phyloP scores from a whole-genome alignment of 1,140 invertebrate species.

The Brachionus paranguensis region DNA sequence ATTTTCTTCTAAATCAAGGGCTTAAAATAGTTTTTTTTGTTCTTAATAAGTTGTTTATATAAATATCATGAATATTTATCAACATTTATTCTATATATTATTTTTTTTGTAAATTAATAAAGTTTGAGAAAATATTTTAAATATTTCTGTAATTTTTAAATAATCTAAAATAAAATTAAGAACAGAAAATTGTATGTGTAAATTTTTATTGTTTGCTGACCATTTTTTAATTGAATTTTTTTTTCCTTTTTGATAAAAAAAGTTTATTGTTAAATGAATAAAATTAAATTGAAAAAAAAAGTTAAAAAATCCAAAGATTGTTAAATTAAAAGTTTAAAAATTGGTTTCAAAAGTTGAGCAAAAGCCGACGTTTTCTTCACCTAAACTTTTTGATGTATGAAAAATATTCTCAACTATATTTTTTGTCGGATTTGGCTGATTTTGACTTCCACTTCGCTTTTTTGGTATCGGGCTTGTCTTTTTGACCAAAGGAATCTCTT shows the following conservation, averaged over 20 bases:
- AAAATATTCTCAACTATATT: neutral
- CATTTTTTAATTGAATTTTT: neutral
- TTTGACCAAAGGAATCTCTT: constrained; percentile 1
- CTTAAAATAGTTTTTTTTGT: neutral
- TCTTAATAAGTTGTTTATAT: neutral
- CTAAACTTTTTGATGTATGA: neutral
- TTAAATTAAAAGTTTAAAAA: neutral
- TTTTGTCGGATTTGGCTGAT: neutral
- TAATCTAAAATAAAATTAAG: neutral
- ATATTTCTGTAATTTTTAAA: neutral
- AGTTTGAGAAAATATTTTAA: neutral
- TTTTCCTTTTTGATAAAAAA: neutral
- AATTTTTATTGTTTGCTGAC: neutral
- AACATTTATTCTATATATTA: neutral
- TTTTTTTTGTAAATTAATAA: neutral
- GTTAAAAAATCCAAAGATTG: neutral
- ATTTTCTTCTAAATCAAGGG: neutral
- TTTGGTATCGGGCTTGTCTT: neutral
- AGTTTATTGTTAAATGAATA: neutral
- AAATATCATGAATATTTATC: neutral
- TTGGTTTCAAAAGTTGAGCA: neutral
- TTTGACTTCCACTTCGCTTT: neutral
- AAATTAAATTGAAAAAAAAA: neutral
- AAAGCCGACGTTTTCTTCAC: neutral
- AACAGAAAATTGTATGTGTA: neutral